phyloP scores from a whole-genome alignment of 2,888 invertebrate genomes.

The Panopea generosa region DNA sequence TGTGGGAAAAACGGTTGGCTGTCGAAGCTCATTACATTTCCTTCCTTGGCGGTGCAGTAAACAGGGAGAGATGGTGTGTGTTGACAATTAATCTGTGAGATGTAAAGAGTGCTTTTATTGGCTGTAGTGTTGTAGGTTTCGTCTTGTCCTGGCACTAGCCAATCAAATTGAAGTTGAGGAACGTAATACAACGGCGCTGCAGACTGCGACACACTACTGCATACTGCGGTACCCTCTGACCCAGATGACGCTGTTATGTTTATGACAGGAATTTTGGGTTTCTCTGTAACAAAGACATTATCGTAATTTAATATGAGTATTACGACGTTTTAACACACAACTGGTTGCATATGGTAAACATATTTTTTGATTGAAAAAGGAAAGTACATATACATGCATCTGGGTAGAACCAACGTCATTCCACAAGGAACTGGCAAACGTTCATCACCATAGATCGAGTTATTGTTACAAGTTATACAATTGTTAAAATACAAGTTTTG shows the following conservation, averaged over 20 bases:
- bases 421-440: no score
- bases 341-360: no score
- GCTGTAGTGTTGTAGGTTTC: background rate
- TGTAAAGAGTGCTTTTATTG: background rate
- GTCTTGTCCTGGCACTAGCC: constrained; percentile 12
- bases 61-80: constrained; percentile 2
- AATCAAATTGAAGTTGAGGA: constrained; percentile 3
- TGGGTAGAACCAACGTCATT: no score
- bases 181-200: constrained; percentile 33
- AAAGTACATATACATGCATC: no score
- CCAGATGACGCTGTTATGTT: constrained; percentile 5
- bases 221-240: background rate
- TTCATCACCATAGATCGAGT: no score
- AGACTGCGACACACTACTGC: constrained; percentile 22
- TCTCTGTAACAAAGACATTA: background rate
- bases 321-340: no score
- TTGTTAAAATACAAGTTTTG: no score
- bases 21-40: background rate
- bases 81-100: background rate
- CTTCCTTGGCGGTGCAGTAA: constrained; percentile 12
- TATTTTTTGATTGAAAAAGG: no score
- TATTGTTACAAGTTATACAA: no score
- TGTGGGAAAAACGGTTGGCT: background rate
- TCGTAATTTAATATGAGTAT: no score
- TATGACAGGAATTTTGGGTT: background rate